A percentile compares a stretch with the other conserved stretches of the same genome.
phyloP scores from a whole-genome alignment of 2,888 invertebrate genomes.

The Idaea straminata region DNA sequence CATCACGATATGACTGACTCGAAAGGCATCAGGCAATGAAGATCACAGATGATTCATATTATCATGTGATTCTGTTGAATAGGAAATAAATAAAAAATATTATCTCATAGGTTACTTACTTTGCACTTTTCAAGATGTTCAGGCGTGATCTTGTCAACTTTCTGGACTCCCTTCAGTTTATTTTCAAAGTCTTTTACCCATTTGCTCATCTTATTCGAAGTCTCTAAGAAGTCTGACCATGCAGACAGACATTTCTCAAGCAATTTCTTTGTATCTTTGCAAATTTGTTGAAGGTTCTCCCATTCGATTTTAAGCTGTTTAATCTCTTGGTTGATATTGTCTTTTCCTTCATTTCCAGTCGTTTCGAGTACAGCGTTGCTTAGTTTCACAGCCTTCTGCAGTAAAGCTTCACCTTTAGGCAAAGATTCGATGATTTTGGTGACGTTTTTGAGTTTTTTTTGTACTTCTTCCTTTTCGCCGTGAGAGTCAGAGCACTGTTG shows the following conservation, averaged over 20 bases:
- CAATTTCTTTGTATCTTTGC: slow-evolving; percentile 87
- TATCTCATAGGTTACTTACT: slow-evolving; percentile 60
- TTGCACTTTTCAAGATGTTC: slow-evolving; percentile 89
- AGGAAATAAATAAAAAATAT: slow-evolving; percentile 6
- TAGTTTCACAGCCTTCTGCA: slow-evolving; percentile 86
- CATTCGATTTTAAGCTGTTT: slow-evolving; percentile 89
- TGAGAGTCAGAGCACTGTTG: slow-evolving; percentile 93
- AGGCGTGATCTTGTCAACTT: slow-evolving; percentile 87
- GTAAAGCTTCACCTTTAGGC: slow-evolving; percentile 85
- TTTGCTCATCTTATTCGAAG: slow-evolving; percentile 85
- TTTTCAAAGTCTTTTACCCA: slow-evolving; percentile 87
- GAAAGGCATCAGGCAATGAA: too few relatives aligned
- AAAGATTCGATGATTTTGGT: slow-evolving; percentile 84
- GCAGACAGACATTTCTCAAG: slow-evolving; percentile 87
- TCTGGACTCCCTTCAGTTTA: slow-evolving; percentile 82
- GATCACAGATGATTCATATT: too few relatives aligned
- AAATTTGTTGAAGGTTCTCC: slow-evolving; percentile 88
- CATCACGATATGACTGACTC: neutral
- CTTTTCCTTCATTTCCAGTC: slow-evolving; percentile 91
- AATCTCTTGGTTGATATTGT: slow-evolving; percentile 89
- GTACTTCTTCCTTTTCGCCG: slow-evolving; percentile 89
- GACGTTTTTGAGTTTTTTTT: slow-evolving; percentile 88
- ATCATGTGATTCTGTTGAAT: too few relatives aligned
- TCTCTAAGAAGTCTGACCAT: slow-evolving; percentile 90
- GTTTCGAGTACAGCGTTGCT: slow-evolving; percentile 88